These are phyloP conservation scores for Opisthograptis luteolata DNA, from an alignment of 2,888 invertebrate genomes.

Conservation along the genomic window DNA sequence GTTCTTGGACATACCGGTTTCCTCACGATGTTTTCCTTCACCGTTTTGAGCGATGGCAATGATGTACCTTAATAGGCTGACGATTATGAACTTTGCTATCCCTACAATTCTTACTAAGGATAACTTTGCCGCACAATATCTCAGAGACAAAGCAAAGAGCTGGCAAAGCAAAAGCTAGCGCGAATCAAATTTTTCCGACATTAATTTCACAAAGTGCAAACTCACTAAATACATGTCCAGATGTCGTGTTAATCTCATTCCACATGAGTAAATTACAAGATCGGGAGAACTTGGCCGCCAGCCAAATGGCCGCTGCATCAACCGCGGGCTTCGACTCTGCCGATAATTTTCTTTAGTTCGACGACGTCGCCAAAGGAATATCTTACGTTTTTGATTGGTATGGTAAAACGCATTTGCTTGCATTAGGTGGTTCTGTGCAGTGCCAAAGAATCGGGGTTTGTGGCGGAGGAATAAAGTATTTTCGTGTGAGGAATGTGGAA, in stretches of 20 bases:
- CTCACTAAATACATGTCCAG: constrained; percentile 66
- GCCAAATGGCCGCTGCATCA: constrained; percentile 74
- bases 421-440: constrained; percentile 28
- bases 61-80: no score
- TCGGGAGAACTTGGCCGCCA: constrained; percentile 61
- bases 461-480: constrained; percentile 4
- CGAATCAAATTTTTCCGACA: not conserved
- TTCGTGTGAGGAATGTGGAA: not conserved
- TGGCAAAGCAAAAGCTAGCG: not conserved
- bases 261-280: constrained; percentile 74
- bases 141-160: no score
- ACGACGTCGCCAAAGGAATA: constrained; percentile 50
- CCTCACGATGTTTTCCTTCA: no score
- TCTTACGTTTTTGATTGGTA: constrained; percentile 45
- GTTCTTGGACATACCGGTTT: no score
- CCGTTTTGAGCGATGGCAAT: no score
- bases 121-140: not conserved
- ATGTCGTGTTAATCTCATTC: constrained; percentile 74
- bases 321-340: constrained; percentile 55
- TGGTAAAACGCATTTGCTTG: constrained; percentile 37
- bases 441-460: constrained; percentile 27
- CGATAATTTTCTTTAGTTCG: constrained; percentile 66
- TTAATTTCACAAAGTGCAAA: constrained; percentile 46
- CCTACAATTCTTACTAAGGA: no score
- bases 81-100: no score